Conservation (phyloP, 2,113 vertebrate species). For the Dryoscopus gambensis region DNA sequence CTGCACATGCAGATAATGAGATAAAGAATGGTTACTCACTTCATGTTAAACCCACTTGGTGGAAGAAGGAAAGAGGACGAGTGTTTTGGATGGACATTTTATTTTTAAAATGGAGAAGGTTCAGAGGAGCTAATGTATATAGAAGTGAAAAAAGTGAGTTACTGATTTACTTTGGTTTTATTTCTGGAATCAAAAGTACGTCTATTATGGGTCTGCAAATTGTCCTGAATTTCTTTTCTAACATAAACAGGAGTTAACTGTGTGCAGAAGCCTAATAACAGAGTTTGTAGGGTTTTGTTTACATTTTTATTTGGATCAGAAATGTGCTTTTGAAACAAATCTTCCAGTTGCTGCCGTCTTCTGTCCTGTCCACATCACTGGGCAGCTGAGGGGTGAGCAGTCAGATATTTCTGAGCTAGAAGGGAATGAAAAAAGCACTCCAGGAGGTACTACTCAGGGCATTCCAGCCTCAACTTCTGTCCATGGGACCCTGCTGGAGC, state of each 20-base stretch:
- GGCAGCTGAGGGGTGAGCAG: not conserved
- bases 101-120: not conserved
- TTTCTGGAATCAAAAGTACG: not conserved
- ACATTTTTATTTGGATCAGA: not conserved
- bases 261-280: not conserved
- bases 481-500: fast-evolving
- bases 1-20: not conserved
- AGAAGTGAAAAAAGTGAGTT: not conserved
- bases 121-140: not conserved
- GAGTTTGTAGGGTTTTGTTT: not conserved
- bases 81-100: not conserved
- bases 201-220: not conserved
- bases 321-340: not conserved
- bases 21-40: not conserved
- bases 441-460: not conserved
- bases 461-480: not conserved
- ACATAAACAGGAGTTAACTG: not conserved
- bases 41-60: not conserved
- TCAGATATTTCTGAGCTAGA: not conserved
- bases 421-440: not conserved
- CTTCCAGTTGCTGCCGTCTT: not conserved
- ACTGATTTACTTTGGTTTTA: not conserved
- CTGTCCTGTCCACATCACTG: not conserved
- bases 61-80: not conserved
- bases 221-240: not conserved